These are phyloP conservation scores for Poecilia velifera DNA, from an alignment of 2,797 vertebrate species.

Conservation along the genomic window DNA sequence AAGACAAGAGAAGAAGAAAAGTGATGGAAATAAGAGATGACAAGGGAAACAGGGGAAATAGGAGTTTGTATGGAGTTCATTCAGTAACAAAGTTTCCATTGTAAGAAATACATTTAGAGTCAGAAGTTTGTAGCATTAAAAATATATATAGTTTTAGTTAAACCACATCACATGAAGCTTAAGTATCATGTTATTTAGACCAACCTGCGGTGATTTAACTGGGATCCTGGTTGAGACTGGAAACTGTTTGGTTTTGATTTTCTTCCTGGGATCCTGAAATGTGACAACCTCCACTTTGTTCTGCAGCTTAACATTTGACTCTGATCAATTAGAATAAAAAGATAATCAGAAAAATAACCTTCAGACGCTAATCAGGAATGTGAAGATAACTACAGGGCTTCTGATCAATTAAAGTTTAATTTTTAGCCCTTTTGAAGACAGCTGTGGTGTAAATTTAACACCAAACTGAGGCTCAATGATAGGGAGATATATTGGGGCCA, in stretches of 20 bases:
- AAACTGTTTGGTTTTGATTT: slow-evolving; percentile 55
- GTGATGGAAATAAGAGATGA: slow-evolving; percentile 20
- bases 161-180: not conserved
- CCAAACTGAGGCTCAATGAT: not conserved
- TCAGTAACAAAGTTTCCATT: not conserved
- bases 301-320: not conserved
- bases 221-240: not conserved
- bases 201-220: slow-evolving; percentile 34
- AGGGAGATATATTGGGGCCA: no score
- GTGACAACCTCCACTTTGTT: slow-evolving; percentile 80
- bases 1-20: slow-evolving; percentile 26
- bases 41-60: not conserved
- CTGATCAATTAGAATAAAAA: slow-evolving; percentile 17
- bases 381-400: not conserved
- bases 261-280: slow-evolving; percentile 82
- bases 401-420: not conserved
- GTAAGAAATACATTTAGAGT: no score
- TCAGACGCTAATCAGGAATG: not conserved
- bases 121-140: not conserved
- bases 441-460: not conserved
- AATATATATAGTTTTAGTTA: not conserved
- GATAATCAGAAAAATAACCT: not conserved
- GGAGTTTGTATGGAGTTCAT: not conserved
- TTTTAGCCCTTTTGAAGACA: not conserved
- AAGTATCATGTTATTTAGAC: no score